Percentiles rank a stretch among this genome's conserved stretches.
These are phyloP conservation scores for Drosophila differens DNA, from an alignment of 2,888 invertebrate genomes.

Conservation along the genomic window DNA sequence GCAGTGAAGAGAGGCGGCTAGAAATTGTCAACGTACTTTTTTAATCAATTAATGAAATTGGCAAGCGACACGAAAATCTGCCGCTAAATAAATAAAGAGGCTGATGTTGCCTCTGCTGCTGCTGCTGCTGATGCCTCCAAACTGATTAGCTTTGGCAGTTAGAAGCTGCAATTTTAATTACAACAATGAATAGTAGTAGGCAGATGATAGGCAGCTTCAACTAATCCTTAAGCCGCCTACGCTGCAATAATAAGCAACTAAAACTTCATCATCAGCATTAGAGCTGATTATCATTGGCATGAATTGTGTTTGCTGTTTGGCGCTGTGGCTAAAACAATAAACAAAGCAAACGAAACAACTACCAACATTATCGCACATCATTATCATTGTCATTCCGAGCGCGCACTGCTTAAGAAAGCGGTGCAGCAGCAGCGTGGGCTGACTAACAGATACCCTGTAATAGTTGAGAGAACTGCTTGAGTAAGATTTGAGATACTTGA, in stretches of 20 bases:
- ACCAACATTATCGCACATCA: constrained; percentile 78
- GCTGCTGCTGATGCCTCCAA: constrained; percentile 5
- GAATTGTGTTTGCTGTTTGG: constrained; percentile 42
- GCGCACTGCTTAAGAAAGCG: constrained; percentile 55
- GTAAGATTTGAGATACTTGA: neutral
- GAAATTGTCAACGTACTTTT: constrained; percentile 49
- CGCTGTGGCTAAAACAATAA: constrained; percentile 57
- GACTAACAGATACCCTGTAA: constrained; percentile 23
- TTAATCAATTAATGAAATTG: constrained; percentile 66
- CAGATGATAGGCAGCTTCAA: neutral
- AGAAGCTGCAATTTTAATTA: constrained; percentile 62
- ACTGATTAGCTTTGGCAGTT: constrained; percentile 30
- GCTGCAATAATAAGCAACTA: constrained; percentile 33
- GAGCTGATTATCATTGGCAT: constrained; percentile 22
- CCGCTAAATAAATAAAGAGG: constrained; percentile 63
- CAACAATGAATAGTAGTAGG: neutral
- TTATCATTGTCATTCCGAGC: constrained; percentile 76
- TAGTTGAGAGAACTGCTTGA: neutral
- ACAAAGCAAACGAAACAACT: constrained; percentile 63
- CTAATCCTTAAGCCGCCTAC: constrained; percentile 59
- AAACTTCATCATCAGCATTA: constrained; percentile 28
- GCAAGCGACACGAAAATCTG: constrained; percentile 38
- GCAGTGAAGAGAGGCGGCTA: neutral
- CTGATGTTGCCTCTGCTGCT: neutral
- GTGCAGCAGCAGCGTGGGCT: neutral